Evolutionary conservation across 2,888 invertebrate genomes (phyloP), one percentile per base, ranked within the genome.

Genomic region (Dasysyrphus albostriatus): DNA sequence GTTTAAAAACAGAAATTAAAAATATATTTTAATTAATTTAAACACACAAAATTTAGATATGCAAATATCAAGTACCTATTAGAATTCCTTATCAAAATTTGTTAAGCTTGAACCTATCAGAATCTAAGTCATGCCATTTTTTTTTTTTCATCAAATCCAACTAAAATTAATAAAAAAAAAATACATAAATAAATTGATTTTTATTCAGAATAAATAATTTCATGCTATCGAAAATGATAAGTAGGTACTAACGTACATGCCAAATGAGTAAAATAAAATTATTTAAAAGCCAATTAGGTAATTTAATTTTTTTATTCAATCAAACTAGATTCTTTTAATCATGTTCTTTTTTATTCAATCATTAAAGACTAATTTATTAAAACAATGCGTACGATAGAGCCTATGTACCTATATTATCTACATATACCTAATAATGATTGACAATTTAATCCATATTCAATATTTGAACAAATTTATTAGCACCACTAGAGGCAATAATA

Each of bases 381-480:
- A 54, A 54, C 29, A 29, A 54, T 29, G 29, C 29, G 1, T n/a
- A 34, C n/a, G 8, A 56, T 1, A n/a, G n/a, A 56, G 5, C n/a
- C 32, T 3, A 59, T 19, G 37, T 0, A 37, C 19, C n/a, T n/a
- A n/a, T n/a, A 39, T 7, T 44, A 24, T 24, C 2, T 24, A 5
- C 24, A 39, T 12, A 44, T 42, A 42, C 44, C 14, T 24, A 24
- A 24, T 24, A 39, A 69, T 54, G 54, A 69, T 29, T 69, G 69
- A 54, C 69, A 69, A 10, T 69, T 69, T 29, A 69, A 69, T 69
- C 51, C 51, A 67, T n/a, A 67, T 16, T 29, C 39, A 69, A 54
- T 69, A 69, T 69, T 69, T 69, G 29, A 54, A 69, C 29, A 67
- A 69, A 69, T 24, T 54, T 69, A 69, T 61, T 69, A 69, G 29